These are phyloP conservation scores for Lymantria monacha DNA, from an alignment of 2,888 invertebrate genomes.

Conservation along the genomic window DNA sequence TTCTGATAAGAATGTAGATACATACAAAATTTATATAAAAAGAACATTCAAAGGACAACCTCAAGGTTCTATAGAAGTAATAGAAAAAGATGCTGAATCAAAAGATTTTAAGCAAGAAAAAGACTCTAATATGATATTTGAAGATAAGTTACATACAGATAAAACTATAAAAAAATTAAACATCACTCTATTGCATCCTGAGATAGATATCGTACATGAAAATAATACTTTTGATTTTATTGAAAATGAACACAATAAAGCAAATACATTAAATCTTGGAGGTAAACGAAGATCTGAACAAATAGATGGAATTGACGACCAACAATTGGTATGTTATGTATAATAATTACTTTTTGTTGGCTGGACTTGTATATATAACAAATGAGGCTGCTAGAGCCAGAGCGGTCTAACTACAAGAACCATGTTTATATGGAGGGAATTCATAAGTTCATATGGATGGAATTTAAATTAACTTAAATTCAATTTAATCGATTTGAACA, in stretches of 20 bases:
- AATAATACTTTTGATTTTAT: not conserved
- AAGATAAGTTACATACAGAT: not conserved
- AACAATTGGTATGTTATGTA: too few species aligned
- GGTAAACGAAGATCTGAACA: not conserved
- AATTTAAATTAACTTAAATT: too few species aligned
- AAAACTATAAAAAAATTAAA: not conserved
- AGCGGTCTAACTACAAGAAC: too few species aligned
- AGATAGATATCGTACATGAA: not conserved
- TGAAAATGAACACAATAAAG: not conserved
- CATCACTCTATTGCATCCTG: not conserved
- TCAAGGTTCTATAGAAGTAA: not conserved
- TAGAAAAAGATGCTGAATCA: not conserved
- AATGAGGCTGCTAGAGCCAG: too few species aligned
- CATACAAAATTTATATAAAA: conserved; percentile 6
- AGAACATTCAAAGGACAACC: not conserved
- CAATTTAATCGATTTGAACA: too few species aligned
- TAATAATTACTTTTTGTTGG: too few species aligned
- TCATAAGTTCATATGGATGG: too few species aligned
- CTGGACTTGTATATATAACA: too few species aligned
- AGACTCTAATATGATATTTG: not conserved
- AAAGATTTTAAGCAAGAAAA: not conserved
- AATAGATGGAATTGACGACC: not conserved
- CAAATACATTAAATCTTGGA: not conserved
- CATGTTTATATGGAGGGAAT: too few species aligned
- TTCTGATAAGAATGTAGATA: not conserved